Conservation (phyloP, 2,888 invertebrate species). For the Orchestes rusci region DNA sequence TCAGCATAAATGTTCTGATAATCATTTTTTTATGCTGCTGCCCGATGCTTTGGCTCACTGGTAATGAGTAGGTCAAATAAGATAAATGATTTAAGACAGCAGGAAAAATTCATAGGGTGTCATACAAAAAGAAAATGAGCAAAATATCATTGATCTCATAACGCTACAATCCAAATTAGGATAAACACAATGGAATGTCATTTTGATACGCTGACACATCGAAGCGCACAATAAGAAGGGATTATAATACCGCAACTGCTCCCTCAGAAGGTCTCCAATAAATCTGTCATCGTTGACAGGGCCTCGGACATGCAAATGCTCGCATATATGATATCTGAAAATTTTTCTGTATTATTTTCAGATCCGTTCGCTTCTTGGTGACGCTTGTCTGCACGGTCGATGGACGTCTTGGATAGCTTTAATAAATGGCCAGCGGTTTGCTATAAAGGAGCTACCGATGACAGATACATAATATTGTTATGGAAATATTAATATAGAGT, state of each 20-base stretch:
- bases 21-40: too few relatives aligned
- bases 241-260: constrained; percentile 36
- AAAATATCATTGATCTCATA: too few relatives aligned
- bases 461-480: constrained; percentile 44
- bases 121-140: too few relatives aligned
- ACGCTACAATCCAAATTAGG: too few relatives aligned
- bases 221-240: constrained; percentile 37
- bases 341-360: constrained; percentile 29
- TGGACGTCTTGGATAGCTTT: constrained; percentile 35
- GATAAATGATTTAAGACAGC: too few relatives aligned
- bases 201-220: not conserved
- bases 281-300: constrained; percentile 41
- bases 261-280: constrained; percentile 38
- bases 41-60: too few relatives aligned
- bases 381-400: constrained; percentile 30
- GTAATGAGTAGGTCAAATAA: too few relatives aligned
- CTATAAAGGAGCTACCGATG: constrained; percentile 33
- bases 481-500: constrained; percentile 44
- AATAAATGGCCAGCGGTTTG: constrained; percentile 38
- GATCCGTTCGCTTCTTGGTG: constrained; percentile 12
- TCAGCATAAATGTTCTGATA: too few relatives aligned
- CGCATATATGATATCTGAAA: constrained; percentile 39
- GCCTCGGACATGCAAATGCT: constrained; percentile 42
- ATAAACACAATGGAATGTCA: too few relatives aligned
- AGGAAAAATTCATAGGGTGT: too few relatives aligned